These are phyloP conservation scores for Takifugu bimaculatus DNA, from an alignment of 2,113 vertebrate genomes.

Conservation along the genomic window DNA sequence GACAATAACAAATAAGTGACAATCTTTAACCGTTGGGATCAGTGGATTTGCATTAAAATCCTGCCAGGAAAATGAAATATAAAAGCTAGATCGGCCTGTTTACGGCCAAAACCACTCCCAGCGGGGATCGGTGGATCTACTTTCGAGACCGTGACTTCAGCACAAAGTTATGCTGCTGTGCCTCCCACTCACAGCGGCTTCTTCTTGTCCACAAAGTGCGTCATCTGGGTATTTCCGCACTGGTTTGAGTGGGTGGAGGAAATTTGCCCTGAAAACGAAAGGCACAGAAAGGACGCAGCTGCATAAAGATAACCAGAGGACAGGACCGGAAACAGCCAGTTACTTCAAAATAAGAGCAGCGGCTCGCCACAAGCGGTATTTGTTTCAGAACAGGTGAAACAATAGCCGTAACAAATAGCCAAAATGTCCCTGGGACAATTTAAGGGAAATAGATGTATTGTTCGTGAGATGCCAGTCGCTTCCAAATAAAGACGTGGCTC, in stretches of 20 bases:
- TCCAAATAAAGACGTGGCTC: background rate
- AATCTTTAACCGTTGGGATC: too few relatives aligned
- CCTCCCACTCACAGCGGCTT: constrained; percentile 43
- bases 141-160: constrained; percentile 24
- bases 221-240: constrained; percentile 77
- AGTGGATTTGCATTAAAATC: too few relatives aligned
- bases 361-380: background rate
- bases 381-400: background rate
- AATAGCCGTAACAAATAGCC: too few relatives aligned
- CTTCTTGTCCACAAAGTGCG: constrained; percentile 59
- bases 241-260: constrained; percentile 57
- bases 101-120: too few relatives aligned
- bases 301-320: constrained; percentile 3
- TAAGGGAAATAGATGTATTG: too few relatives aligned
- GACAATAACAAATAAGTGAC: too few relatives aligned
- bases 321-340: background rate
- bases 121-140: background rate
- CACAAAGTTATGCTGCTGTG: constrained; percentile 32
- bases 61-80: too few relatives aligned
- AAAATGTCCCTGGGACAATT: too few relatives aligned
- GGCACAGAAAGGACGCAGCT: background rate
- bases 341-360: constrained; percentile 40
- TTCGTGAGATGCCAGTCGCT: background rate
- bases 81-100: too few relatives aligned
- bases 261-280: constrained; percentile 30